Evolutionary conservation across 1,140 invertebrate genomes (phyloP).

Genomic region (Caenorhabditis tropicalis): DNA sequence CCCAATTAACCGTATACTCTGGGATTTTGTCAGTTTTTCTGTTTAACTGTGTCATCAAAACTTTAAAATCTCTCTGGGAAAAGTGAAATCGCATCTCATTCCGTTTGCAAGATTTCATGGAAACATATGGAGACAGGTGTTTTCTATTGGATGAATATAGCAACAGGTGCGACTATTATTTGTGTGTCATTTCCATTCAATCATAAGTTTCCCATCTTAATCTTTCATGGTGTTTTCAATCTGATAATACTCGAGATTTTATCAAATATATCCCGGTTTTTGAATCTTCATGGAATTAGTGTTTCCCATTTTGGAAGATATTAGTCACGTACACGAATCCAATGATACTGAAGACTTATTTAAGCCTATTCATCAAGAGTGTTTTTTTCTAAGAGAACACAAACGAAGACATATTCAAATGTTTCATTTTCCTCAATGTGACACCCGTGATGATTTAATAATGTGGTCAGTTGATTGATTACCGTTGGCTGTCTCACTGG

Average conservation of each 20-base stretch:
- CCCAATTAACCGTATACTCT: constrained; percentile 15
- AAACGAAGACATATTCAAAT: too few species aligned
- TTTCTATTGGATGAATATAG: neutral
- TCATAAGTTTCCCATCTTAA: neutral
- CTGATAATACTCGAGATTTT: too few species aligned
- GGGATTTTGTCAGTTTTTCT: neutral
- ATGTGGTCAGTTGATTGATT: constrained; percentile 36
- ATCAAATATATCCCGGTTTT: too few species aligned
- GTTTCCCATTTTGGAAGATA: too few species aligned
- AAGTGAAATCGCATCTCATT: too few species aligned
- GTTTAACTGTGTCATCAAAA: neutral
- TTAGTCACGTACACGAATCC: too few species aligned
- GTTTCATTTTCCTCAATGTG: neutral
- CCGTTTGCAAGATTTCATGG: neutral
- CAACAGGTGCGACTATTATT: neutral
- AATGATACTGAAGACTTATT: too few species aligned
- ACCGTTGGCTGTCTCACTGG: neutral
- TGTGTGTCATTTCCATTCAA: neutral
- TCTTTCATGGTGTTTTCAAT: too few species aligned
- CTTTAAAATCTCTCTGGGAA: neutral
- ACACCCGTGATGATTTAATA: constrained; percentile 37
- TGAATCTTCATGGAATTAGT: too few species aligned
- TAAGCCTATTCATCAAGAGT: too few species aligned
- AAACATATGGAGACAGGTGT: constrained; percentile 32
- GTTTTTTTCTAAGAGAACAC: too few species aligned